Evolutionary conservation across 92 coral and sea anemone genomes (phyloP).

Genomic region (Porites rus): DNA sequence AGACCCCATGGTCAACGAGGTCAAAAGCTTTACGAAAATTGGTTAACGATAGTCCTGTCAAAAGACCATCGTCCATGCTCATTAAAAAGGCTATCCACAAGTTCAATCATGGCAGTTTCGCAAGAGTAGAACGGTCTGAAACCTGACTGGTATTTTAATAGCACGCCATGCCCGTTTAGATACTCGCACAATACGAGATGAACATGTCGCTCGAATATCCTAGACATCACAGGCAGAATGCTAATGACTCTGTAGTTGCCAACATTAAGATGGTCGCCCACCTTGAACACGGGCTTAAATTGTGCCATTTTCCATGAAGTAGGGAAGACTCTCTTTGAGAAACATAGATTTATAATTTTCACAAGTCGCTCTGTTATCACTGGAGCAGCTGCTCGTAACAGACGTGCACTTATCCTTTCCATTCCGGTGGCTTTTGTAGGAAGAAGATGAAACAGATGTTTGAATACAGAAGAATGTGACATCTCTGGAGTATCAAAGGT

Average conservation of each 20-base stretch:
- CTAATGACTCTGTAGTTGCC: slow-evolving; percentile 4
- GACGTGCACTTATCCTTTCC: slow-evolving; percentile 23
- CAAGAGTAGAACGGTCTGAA: slow-evolving; percentile 16
- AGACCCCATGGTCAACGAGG: slow-evolving; percentile 1
- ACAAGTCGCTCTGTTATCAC: background rate
- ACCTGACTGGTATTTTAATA: slow-evolving; percentile 18
- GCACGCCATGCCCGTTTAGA: background rate
- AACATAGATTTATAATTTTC: slow-evolving; percentile 9
- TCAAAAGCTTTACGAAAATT: slow-evolving; percentile 33
- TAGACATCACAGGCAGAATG: slow-evolving; percentile 25
- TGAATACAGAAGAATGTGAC: background rate
- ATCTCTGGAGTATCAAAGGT: background rate
- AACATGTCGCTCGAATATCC: slow-evolving; percentile 16
- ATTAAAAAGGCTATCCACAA: background rate
- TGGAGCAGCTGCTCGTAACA: slow-evolving; percentile 8
- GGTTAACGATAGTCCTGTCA: slow-evolving; percentile 10
- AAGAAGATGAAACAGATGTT: background rate
- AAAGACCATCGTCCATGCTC: slow-evolving; percentile 17
- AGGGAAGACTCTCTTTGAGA: slow-evolving; percentile 15
- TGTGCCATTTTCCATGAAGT: slow-evolving; percentile 40
- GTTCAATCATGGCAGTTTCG: slow-evolving; percentile 15
- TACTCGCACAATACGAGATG: background rate
- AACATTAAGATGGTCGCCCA: background rate
- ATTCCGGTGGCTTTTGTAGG: background rate
- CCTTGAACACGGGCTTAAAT: slow-evolving; percentile 33